These are phyloP conservation scores for Ennomos quercinarius DNA, from an alignment of 2,888 invertebrate species.

Conservation along the genomic window DNA sequence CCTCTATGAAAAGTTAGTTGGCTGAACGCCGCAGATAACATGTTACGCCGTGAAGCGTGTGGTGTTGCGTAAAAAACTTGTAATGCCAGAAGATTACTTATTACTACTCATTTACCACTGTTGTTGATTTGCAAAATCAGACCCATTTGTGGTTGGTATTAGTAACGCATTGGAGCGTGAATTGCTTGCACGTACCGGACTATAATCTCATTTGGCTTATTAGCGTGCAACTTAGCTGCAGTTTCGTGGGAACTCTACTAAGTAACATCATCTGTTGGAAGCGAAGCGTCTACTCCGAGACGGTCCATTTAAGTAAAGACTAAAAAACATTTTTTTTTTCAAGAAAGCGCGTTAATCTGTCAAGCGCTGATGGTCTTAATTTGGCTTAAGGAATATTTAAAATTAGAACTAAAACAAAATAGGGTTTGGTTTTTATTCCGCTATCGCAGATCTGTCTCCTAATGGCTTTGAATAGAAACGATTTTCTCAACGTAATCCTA, in stretches of 20 bases:
- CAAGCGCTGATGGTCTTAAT: conserved; percentile 54
- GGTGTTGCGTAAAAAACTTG: conserved; percentile 36
- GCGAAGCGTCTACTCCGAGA: conserved; percentile 45
- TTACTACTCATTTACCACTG: conserved; percentile 40
- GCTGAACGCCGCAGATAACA: conserved; percentile 21
- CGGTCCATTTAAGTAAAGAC: conserved; percentile 45
- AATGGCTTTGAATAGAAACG: conserved; percentile 53
- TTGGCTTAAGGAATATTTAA: conserved; percentile 56
- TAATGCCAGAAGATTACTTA: conserved; percentile 31
- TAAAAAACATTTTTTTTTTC: conserved; percentile 41
- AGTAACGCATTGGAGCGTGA: conserved; percentile 73
- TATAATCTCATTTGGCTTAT: conserved; percentile 76
- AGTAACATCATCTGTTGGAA: conserved; percentile 57
- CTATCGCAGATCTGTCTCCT: conserved; percentile 49
- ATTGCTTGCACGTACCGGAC: conserved; percentile 57
- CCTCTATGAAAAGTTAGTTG: neutral
- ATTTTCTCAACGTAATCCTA: conserved; percentile 45
- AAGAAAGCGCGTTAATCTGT: conserved; percentile 53
- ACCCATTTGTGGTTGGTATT: conserved; percentile 68
- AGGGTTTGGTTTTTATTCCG: conserved; percentile 45
- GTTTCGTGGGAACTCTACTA: conserved; percentile 70
- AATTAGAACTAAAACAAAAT: conserved; percentile 49
- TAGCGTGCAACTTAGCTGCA: conserved; percentile 62
- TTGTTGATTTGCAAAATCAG: conserved; percentile 55
- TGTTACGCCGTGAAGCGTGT: conserved; percentile 11